Evolutionary conservation across 2,797 vertebrate genomes (phyloP).

Genomic region (Eulemur rubriventer): DNA sequence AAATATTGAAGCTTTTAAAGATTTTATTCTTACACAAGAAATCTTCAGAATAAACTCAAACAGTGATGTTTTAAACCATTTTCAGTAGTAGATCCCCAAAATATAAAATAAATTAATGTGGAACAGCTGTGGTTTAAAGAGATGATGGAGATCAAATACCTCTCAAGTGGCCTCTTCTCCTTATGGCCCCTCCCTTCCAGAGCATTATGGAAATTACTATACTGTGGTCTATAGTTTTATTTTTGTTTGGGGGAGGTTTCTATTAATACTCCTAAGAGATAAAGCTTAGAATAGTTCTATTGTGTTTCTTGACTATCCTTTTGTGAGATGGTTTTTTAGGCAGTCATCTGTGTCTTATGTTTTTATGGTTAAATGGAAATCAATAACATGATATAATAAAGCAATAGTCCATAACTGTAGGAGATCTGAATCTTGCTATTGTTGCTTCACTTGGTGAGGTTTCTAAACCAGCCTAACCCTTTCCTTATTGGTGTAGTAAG

Average conservation of each 20-base stretch:
- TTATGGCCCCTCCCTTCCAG: background rate
- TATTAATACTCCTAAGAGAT: background rate
- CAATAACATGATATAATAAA: background rate
- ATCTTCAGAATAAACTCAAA: background rate
- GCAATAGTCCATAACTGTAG: background rate
- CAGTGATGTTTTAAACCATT: background rate
- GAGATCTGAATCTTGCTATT: background rate
- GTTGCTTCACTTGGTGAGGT: background rate
- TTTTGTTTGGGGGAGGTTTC: background rate
- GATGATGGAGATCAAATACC: background rate
- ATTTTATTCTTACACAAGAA: background rate
- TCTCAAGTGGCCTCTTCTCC: background rate
- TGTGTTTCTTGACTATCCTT: constrained; percentile 39
- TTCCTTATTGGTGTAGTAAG: background rate
- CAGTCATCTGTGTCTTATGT: background rate
- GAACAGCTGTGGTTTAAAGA: background rate
- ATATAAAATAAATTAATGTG: background rate
- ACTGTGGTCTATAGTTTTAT: background rate
- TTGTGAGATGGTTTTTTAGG: constrained; percentile 17
- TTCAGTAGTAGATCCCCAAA: background rate
- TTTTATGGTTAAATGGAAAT: constrained; percentile 31
- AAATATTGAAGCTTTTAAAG: background rate
- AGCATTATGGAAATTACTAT: background rate
- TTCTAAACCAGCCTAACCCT: background rate
- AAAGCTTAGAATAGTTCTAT: background rate